Evolutionary conservation across 2,888 invertebrate species (phyloP).

Genomic region (Luperina testacea): DNA sequence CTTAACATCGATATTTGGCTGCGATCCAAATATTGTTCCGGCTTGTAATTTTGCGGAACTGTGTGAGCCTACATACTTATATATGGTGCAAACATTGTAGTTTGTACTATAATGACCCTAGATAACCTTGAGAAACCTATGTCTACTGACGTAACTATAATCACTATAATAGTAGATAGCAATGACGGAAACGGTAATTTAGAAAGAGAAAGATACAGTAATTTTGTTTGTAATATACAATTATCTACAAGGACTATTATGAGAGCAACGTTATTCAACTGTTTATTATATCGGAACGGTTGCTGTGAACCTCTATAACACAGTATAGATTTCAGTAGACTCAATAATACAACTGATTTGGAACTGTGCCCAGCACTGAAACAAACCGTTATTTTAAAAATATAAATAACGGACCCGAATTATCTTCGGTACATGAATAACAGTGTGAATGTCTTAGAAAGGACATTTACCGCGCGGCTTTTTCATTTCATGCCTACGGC

Average conservation of each 20-base stretch:
- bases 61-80: background rate
- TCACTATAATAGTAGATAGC: background rate
- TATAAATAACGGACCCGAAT: background rate
- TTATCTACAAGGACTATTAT: background rate
- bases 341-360: conserved; percentile 24
- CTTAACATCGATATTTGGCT: conserved; percentile 48
- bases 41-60: conserved; percentile 11
- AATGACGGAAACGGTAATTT: background rate
- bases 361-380: conserved; percentile 24
- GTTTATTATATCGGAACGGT: background rate
- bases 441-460: background rate
- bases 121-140: background rate
- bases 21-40: conserved; percentile 45
- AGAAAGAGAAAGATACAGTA: background rate
- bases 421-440: background rate
- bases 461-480: background rate
- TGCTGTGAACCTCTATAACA: background rate
- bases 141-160: background rate
- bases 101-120: background rate
- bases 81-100: background rate
- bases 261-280: conserved; percentile 3
- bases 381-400: background rate
- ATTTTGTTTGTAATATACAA: background rate
- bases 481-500: too few species aligned
- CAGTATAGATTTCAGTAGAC: conserved; percentile 6